phyloP scores from a whole-genome alignment of 2,888 invertebrate genomes.

The Nemoura dubitans region DNA sequence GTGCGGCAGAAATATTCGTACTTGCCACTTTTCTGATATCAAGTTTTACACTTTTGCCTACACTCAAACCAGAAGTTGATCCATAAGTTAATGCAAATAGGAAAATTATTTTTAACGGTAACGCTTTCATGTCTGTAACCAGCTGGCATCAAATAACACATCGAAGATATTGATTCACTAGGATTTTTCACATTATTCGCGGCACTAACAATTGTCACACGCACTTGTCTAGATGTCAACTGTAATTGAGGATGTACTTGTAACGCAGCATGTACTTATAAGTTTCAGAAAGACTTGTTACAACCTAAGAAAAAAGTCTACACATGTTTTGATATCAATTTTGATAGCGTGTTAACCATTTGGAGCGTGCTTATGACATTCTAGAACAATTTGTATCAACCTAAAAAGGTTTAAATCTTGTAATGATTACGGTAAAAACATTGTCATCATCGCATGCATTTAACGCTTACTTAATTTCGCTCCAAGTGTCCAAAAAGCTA shows the following conservation, averaged over 20 bases:
- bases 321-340: neutral
- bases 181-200: neutral
- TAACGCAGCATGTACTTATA: neutral
- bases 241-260: neutral
- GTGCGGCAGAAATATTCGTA: neutral
- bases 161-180: neutral
- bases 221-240: neutral
- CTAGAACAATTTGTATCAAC: neutral
- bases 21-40: neutral
- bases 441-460: neutral
- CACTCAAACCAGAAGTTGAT: neutral
- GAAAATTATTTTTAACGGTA: neutral
- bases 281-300: neutral
- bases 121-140: neutral
- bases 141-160: neutral
- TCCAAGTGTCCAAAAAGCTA: neutral
- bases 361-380: neutral
- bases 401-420: constrained; percentile 4
- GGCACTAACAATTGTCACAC: neutral
- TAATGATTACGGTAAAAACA: neutral
- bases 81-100: neutral
- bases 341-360: neutral
- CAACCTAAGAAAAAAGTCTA: neutral
- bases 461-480: neutral
- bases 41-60: neutral